A percentile compares a stretch with the other conserved stretches of the same genome.
phyloP scores from a whole-genome alignment of 2,888 invertebrate species.

The Schrankia costaestrigalis region DNA sequence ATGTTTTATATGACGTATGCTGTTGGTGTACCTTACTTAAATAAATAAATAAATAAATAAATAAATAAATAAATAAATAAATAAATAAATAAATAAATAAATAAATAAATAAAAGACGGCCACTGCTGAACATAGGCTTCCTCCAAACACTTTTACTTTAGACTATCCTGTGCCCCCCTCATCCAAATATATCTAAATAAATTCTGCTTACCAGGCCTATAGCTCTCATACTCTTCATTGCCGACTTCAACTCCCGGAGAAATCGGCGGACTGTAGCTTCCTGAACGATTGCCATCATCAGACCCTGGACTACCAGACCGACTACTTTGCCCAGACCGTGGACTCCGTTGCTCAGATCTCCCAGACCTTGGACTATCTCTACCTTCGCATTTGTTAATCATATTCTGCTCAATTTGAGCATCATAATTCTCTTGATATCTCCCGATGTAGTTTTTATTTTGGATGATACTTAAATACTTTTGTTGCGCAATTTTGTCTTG shows the following conservation, averaged over 20 bases:
- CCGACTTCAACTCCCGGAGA: slow-evolving; percentile 91
- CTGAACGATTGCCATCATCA: slow-evolving; percentile 82
- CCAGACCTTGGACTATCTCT: slow-evolving; percentile 48
- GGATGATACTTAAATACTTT: slow-evolving; percentile 59
- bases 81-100: too few species aligned
- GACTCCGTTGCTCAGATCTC: slow-evolving; percentile 24
- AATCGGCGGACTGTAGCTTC: slow-evolving; percentile 90
- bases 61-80: too few species aligned
- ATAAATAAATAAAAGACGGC: too few species aligned
- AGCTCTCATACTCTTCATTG: slow-evolving; percentile 64
- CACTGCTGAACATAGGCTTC: too few species aligned
- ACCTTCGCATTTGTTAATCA: slow-evolving; percentile 58
- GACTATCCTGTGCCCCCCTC: too few species aligned
- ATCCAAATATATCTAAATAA: background rate
- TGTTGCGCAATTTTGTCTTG: slow-evolving; percentile 63
- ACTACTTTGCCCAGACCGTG: slow-evolving; percentile 51
- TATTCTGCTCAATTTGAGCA: slow-evolving; percentile 68
- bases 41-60: too few species aligned
- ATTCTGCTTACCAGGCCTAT: slow-evolving; percentile 63
- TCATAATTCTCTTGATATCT: slow-evolving; percentile 71
- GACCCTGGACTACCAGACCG: slow-evolving; percentile 66
- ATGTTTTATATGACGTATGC: too few species aligned
- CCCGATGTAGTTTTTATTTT: slow-evolving; percentile 67
- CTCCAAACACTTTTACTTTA: too few species aligned
- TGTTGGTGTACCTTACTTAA: too few species aligned